Base-by-base conservation (phyloP, 2,888 invertebrate genomes). In the Halictus ligatus region DNA sequence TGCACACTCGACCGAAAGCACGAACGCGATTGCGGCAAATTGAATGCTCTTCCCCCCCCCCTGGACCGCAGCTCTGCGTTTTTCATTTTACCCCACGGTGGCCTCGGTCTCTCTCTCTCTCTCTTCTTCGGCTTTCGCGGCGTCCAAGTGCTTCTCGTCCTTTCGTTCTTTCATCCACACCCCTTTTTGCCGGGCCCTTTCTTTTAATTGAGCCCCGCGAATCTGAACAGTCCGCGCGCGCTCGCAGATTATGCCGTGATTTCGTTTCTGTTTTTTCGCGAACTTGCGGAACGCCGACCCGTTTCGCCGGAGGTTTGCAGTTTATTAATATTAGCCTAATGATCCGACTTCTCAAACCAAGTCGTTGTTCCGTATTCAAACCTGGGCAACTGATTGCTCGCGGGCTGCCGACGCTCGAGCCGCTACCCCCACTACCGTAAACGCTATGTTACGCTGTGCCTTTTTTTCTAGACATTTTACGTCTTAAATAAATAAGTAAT, bases 21-120 rank as follows among this genome's bases (percentile, higher is more conserved):
- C 77, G 82, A 81, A 89, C 78, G 81, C 84, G 89, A 87, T 84
- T 84, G 80, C 81, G 71, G 79, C 77, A 89, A 89, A 90, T 89
- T 82, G 78, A 85, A 88, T 81, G 75, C 54, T 58, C 18, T 64
- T 8, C 18, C 21, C 25, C 73, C 76, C 69, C 64, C 29, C 25
- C 29, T 18, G 35, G 29, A 29, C 74, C 75, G 6, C 69, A 10
- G 64, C 64, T n/a, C 58, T 12, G 4, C 73, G 74, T 60, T 78
- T 80, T 78, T 77, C 81, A n/a, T 80, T 48, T 71, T 82, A 29
- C 64, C 29, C 60, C 29, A 64, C 64, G 29, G 54, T 69, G 58
- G n/a, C n/a, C 15, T 13, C 48, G 15, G 48, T 48, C 15, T 15
- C 48, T 48, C 29, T 69, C 35, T 13, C 48, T 48, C 29, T 69